A percentile compares a stretch with the other conserved stretches of the same genome.
These are phyloP conservation scores for Muscicapa striata DNA, from an alignment of 2,797 vertebrate genomes.

Conservation along the genomic window DNA sequence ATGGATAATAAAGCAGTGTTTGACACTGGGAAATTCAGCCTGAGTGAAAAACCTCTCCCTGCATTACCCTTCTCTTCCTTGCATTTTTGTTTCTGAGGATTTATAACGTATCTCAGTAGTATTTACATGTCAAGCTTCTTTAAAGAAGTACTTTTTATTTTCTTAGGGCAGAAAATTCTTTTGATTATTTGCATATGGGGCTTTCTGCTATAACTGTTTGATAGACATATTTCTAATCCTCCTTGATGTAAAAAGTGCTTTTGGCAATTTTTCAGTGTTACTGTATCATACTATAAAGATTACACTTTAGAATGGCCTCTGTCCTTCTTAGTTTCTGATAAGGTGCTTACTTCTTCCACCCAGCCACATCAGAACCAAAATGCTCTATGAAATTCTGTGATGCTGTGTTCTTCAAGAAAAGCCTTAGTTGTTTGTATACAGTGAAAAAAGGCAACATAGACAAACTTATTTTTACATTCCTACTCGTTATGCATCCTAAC, in stretches of 20 bases:
- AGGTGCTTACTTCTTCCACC: not conserved
- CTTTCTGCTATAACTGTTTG: not conserved
- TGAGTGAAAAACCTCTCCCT: not conserved
- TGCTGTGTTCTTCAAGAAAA: not conserved
- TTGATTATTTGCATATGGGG: not conserved
- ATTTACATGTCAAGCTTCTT: not conserved
- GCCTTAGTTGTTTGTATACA: not conserved
- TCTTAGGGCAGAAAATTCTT: not conserved
- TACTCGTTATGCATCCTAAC: not conserved
- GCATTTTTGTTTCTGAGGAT: not conserved
- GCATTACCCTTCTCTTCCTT: not conserved
- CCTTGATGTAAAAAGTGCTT: not conserved
- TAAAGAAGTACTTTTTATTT: not conserved
- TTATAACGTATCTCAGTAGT: not conserved
- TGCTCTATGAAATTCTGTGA: not conserved
- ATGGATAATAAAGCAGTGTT: not conserved
- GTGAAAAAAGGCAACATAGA: not conserved
- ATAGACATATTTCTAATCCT: not conserved
- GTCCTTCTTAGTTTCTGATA: not conserved
- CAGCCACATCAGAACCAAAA: not conserved
- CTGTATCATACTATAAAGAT: not conserved
- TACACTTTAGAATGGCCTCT: not conserved
- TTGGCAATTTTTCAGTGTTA: not conserved
- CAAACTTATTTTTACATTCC: not conserved
- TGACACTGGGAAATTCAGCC: not conserved